A percentile compares a stretch with the other conserved stretches of the same genome.
phyloP scores from a whole-genome alignment of 2,888 invertebrate genomes.

The Lycia hirtaria region DNA sequence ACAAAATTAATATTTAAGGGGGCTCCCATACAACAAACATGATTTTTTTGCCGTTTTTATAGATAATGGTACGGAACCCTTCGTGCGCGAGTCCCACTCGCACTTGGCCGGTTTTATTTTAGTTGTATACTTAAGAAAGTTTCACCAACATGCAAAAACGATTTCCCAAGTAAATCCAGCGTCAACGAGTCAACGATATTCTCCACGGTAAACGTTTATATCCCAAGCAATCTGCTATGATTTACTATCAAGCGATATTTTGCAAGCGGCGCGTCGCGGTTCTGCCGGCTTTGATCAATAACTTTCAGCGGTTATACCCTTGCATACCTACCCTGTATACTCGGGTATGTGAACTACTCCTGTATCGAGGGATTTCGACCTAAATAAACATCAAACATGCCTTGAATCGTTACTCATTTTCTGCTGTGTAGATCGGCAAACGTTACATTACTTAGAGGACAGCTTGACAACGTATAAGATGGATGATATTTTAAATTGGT shows the following conservation, averaged over 20 bases:
- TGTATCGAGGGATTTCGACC: slow-evolving; percentile 25
- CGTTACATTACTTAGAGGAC: slow-evolving; percentile 5
- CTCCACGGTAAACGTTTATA: background rate
- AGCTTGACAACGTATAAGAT: slow-evolving; percentile 2
- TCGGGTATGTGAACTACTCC: background rate
- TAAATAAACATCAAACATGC: slow-evolving; percentile 32
- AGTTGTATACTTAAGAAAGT: background rate
- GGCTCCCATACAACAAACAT: too few species aligned
- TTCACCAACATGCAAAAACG: background rate
- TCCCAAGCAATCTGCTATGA: slow-evolving; percentile 5
- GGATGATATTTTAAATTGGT: background rate
- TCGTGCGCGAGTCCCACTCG: too few species aligned
- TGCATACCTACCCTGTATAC: background rate
- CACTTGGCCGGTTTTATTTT: too few species aligned
- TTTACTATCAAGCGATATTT: slow-evolving; percentile 9
- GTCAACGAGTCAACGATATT: slow-evolving; percentile 7
- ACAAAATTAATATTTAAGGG: too few species aligned
- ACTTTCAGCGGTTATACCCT: slow-evolving; percentile 16
- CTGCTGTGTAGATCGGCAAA: slow-evolving; percentile 19
- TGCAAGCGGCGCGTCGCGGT: slow-evolving; percentile 11
- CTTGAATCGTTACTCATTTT: slow-evolving; percentile 28
- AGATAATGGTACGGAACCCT: too few species aligned
- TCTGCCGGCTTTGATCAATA: slow-evolving; percentile 22
- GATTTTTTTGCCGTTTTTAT: too few species aligned
- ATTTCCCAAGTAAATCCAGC: background rate